Evolutionary conservation across 2,797 vertebrate species (phyloP), one percentile per base, ranked within the genome.

Genomic region (Heteromormyrus szaboi): DNA sequence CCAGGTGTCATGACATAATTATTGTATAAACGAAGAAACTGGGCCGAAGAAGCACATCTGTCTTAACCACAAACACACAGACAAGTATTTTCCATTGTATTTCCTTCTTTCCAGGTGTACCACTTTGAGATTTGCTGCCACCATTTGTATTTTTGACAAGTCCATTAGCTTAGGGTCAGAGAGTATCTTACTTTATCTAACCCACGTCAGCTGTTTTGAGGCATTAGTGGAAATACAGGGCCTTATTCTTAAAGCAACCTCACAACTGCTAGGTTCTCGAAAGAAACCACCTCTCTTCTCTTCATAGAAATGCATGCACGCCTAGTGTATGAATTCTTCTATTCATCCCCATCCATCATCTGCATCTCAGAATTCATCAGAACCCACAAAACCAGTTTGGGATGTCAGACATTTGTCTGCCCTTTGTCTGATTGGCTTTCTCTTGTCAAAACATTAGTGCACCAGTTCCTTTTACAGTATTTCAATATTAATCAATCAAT

Each of bases 351-450:
- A 89, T 90, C 92, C 90, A 90, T 91, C 93, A 94, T 93, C 93
- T 95, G 93, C 93, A 94, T 95, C 92, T 92, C 91, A 91, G 88
- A 93, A 92, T 94, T 92, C 89, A 92, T 94, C 91, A 87, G 90
- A 88, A 91, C 92, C 92, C 92, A 91, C 91, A 91, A 92, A 83
- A 90, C 89, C 85, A 92, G 91, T 89, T 44, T 90, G 88, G 91
- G 50, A 56, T 37, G 83, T 92, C 29, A 92, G 89, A 81, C 90
- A 89, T 91, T 89, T 91, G 90, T 29, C 53, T 89, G 85, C 88
- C 17, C 14, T 9, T 76, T 41, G 4, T 41, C 37, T 79, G 17
- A n/a, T 79, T 79, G 72, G 41, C 19, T 79, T n/a, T 79, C 72
- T 44, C 72, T 72, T 37, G 11, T 72, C 65, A 17, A 72, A 72